phyloP scores from a whole-genome alignment of 2,797 vertebrate species.

The Echeneis naucrates region DNA sequence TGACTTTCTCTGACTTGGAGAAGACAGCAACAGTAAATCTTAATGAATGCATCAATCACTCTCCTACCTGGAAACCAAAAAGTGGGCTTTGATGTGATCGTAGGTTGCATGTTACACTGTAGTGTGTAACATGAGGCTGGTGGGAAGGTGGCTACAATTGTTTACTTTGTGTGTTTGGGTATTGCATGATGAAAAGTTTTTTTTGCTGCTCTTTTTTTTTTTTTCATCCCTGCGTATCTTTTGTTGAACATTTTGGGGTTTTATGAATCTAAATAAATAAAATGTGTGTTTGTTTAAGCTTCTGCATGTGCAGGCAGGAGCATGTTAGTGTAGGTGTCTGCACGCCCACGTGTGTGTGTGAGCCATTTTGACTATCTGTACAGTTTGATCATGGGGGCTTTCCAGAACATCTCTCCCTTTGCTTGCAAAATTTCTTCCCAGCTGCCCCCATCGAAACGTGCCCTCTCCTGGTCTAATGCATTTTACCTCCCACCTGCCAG shows the following conservation, averaged over 20 bases:
- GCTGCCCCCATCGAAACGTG: slow-evolving; percentile 39
- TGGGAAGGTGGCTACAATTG: slow-evolving; percentile 59
- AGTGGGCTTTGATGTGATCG: slow-evolving; percentile 15
- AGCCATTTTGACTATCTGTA: slow-evolving; percentile 39
- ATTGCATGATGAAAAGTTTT: slow-evolving; percentile 71
- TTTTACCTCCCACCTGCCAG: slow-evolving; percentile 60
- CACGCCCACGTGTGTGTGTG: slow-evolving; percentile 31
- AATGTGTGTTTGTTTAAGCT: slow-evolving; percentile 71
- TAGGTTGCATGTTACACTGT: slow-evolving; percentile 32
- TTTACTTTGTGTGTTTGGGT: slow-evolving; percentile 64
- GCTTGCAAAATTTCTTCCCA: slow-evolving; percentile 47
- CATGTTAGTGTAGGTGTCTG: slow-evolving; percentile 49
- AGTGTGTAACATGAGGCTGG: slow-evolving; percentile 50
- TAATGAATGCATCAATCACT: not conserved
- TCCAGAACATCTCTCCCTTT: slow-evolving; percentile 57
- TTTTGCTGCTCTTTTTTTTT: slow-evolving; percentile 61
- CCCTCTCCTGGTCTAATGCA: slow-evolving; percentile 33
- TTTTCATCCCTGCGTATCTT: slow-evolving; percentile 64
- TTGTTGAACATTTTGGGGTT: slow-evolving; percentile 77
- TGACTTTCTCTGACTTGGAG: slow-evolving; percentile 7
- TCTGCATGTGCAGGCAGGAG: slow-evolving; percentile 61
- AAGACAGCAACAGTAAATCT: not conserved
- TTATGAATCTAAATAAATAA: slow-evolving; percentile 75
- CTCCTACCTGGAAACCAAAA: slow-evolving; percentile 24
- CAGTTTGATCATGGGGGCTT: slow-evolving; percentile 59